A percentile compares a stretch with the other conserved stretches of the same genome.
Conservation (phyloP, 1,140 invertebrate genomes). For the Macrosteles quadrilineatus region DNA sequence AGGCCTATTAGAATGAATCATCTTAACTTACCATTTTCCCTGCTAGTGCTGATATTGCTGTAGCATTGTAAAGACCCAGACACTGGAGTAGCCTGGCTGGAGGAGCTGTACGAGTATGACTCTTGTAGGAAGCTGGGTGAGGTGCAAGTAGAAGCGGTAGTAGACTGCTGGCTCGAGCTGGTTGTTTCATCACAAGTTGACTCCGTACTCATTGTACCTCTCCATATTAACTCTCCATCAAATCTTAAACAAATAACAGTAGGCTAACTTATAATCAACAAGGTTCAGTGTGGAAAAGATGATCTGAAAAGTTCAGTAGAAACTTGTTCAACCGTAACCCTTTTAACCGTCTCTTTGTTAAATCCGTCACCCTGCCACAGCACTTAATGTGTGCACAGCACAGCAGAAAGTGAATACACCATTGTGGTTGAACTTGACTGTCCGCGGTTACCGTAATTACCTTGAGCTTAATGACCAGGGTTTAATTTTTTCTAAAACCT, state of each 20-base stretch:
- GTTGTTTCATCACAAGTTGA: constrained; percentile 17
- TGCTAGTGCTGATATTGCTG: background rate
- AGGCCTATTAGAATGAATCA: no score
- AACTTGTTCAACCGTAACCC: no score
- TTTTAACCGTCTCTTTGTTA: no score
- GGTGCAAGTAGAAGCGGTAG: background rate
- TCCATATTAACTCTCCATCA: constrained; percentile 5
- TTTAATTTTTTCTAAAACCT: no score
- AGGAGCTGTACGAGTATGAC: background rate
- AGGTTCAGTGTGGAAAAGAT: background rate
- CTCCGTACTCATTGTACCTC: constrained; percentile 10
- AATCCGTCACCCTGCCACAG: no score
- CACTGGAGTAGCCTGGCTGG: background rate
- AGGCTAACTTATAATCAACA: background rate
- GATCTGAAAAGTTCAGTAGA: no score
- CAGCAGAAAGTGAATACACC: no score
- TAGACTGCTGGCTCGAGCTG: background rate
- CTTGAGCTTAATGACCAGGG: no score
- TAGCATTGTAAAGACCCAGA: constrained; percentile 7
- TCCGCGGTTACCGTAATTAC: no score
- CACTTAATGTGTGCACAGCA: no score
- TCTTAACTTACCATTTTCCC: constrained; percentile 6
- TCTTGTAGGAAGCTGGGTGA: background rate
- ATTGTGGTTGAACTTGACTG: no score
- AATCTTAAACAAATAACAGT: background rate